These are phyloP conservation scores for Diaprepes abbreviatus DNA, from an alignment of 2,888 invertebrate genomes.

Conservation along the genomic window DNA sequence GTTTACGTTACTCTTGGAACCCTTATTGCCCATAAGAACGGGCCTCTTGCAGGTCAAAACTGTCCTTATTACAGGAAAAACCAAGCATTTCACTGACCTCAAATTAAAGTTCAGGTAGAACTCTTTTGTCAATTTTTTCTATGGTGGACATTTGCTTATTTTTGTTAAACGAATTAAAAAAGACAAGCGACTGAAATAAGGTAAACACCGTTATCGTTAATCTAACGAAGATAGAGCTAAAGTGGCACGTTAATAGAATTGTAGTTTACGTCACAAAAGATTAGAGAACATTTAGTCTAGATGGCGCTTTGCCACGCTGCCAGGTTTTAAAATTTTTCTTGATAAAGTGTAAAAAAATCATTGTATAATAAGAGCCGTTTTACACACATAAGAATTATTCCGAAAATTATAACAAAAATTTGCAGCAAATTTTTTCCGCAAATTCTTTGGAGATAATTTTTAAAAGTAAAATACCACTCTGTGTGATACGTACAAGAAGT, in stretches of 20 bases:
- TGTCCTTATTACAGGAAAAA: slow-evolving; percentile 50
- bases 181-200: not conserved
- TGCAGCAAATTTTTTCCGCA: too few species aligned
- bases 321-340: not conserved
- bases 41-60: slow-evolving; percentile 46
- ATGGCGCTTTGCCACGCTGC: not conserved
- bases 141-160: slow-evolving; percentile 47
- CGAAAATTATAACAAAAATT: too few species aligned
- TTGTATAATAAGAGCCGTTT: too few species aligned
- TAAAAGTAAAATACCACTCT: too few species aligned
- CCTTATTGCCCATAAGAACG: slow-evolving; percentile 66
- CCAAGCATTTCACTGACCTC: slow-evolving; percentile 62
- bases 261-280: not conserved
- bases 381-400: too few species aligned
- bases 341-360: too few species aligned
- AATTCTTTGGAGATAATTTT: too few species aligned
- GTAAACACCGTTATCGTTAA: not conserved
- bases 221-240: slow-evolving; percentile 3
- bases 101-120: slow-evolving; percentile 58
- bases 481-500: too few species aligned
- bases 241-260: not conserved
- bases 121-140: slow-evolving; percentile 60
- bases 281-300: not conserved
- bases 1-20: slow-evolving; percentile 58
- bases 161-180: slow-evolving; percentile 21